Evolutionary conservation across 2,113 vertebrate genomes (phyloP).

Genomic region (Proterorhinus semilunaris): DNA sequence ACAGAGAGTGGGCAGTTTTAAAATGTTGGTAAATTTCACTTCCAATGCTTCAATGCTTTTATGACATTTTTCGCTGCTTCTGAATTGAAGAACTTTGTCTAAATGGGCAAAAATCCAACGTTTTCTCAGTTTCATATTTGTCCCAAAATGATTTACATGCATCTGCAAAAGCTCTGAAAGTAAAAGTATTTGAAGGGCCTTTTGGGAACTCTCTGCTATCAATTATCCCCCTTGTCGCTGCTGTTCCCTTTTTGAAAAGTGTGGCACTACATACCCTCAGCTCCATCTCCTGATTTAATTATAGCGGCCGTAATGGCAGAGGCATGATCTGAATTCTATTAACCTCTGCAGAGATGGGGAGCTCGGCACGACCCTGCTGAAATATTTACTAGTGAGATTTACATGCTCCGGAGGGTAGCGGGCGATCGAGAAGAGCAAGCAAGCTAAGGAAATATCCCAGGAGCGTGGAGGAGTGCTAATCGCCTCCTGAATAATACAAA

Average conservation of each 20-base stretch:
- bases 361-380: constrained; percentile 43
- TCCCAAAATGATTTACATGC: neutral
- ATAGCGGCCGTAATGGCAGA: constrained; percentile 40
- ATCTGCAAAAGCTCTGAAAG: constrained; percentile 24
- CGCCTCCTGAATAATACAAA: constrained; percentile 31
- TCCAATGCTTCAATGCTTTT: too few species aligned
- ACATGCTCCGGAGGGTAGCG: constrained; percentile 35
- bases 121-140: constrained; percentile 4
- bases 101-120: constrained; percentile 13
- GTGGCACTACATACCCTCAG: constrained; percentile 17
- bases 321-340: constrained; percentile 54
- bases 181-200: constrained; percentile 26
- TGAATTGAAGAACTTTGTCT: constrained; percentile 18
- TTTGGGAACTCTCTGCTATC: constrained; percentile 23
- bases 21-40: too few species aligned
- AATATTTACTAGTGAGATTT: constrained; percentile 68
- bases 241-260: constrained; percentile 22
- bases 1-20: too few species aligned
- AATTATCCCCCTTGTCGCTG: constrained; percentile 29
- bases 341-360: constrained; percentile 33
- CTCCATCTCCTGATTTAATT: constrained; percentile 50
- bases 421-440: constrained; percentile 10
- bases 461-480: constrained; percentile 25
- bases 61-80: neutral
- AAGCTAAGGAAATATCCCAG: neutral